Evolutionary conservation across 2,888 invertebrate genomes (phyloP).

Genomic region (Protophormia terraenovae): DNA sequence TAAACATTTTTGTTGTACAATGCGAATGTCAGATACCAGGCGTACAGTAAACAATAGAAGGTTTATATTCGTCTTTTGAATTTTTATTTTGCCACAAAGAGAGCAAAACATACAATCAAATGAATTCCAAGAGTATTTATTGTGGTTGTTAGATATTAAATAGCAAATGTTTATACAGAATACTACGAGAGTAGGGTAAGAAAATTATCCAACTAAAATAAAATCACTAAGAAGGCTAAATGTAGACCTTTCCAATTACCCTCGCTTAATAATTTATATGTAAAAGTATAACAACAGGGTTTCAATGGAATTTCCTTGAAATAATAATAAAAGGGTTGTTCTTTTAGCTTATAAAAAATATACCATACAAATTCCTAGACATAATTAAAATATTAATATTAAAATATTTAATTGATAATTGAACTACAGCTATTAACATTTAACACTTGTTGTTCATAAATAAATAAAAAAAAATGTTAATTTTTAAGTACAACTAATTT

Average conservation of each 20-base stretch:
- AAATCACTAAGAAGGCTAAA: too few relatives aligned
- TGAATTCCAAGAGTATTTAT: background rate
- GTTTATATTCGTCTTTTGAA: background rate
- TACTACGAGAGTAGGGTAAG: too few relatives aligned
- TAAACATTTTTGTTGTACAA: conserved; percentile 77
- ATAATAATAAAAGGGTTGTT: too few relatives aligned
- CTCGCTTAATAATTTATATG: too few relatives aligned
- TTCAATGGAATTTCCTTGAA: background rate
- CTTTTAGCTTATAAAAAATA: too few relatives aligned
- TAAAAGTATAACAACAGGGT: too few relatives aligned
- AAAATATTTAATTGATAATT: background rate
- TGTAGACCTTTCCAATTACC: background rate
- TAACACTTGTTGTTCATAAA: conserved; percentile 45
- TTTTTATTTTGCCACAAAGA: background rate
- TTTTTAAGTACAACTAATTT: conserved; percentile 15
- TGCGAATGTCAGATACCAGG: conserved; percentile 77
- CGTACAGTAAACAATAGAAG: conserved; percentile 72
- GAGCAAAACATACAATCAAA: background rate
- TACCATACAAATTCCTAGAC: too few relatives aligned
- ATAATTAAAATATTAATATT: too few relatives aligned
- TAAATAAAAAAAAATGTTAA: conserved; percentile 7
- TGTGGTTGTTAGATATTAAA: conserved; percentile 14
- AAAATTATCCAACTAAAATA: too few relatives aligned
- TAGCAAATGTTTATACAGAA: background rate
- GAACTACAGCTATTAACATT: conserved; percentile 1